Conservation (phyloP, 2,888 invertebrate genomes). For the Zeuzera pyrina region DNA sequence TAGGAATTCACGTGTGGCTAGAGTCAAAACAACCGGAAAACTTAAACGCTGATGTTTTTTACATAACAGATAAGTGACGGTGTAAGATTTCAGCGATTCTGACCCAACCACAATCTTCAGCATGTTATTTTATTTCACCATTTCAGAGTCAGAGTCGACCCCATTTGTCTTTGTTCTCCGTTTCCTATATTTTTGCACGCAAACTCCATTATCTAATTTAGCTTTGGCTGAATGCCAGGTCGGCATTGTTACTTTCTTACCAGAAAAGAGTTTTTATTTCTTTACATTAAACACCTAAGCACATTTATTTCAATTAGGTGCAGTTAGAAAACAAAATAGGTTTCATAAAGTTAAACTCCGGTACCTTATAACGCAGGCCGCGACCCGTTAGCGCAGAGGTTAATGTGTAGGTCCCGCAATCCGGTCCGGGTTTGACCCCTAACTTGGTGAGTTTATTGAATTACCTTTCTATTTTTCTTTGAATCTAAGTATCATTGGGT, state of each 20-base stretch:
- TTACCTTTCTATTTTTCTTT: too few relatives aligned
- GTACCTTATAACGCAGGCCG: too few relatives aligned
- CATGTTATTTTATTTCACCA: constrained; percentile 63
- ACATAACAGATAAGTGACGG: constrained; percentile 37
- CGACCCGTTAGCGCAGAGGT: too few relatives aligned
- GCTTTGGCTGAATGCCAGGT: constrained; percentile 71
- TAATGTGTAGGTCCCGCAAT: too few relatives aligned
- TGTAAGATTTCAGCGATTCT: constrained; percentile 22
- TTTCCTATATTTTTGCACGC: constrained; percentile 74
- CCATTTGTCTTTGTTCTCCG: constrained; percentile 72
- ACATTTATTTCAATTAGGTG: constrained; percentile 55
- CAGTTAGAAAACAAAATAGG: not conserved
- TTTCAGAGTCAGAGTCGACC: constrained; percentile 61
- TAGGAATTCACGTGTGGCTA: too few relatives aligned
- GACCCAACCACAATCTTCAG: constrained; percentile 44
- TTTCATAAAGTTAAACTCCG: too few relatives aligned
- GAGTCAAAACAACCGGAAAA: too few relatives aligned
- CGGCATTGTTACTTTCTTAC: constrained; percentile 62
- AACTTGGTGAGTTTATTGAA: too few relatives aligned
- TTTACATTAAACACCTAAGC: constrained; percentile 57
- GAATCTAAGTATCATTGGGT: too few relatives aligned
- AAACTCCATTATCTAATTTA: constrained; percentile 74
- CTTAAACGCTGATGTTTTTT: too few relatives aligned
- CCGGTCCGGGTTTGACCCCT: too few relatives aligned
- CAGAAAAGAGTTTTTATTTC: constrained; percentile 57